Evolutionary conservation across 1,140 invertebrate genomes (phyloP).

Genomic region (Zaprionus capensis): DNA sequence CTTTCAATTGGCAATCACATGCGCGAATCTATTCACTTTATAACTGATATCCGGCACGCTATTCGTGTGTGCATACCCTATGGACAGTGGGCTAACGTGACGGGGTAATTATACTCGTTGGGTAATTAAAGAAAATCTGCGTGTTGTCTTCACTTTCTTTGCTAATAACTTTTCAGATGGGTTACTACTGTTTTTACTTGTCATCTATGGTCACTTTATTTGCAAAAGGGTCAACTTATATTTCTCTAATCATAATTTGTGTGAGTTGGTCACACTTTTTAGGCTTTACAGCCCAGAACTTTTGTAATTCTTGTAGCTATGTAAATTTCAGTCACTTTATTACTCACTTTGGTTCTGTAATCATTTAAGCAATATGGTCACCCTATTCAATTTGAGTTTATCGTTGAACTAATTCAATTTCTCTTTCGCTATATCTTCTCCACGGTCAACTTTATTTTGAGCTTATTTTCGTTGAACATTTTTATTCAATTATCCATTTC

Average conservation of each 20-base stretch:
- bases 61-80: slow-evolving; percentile 22
- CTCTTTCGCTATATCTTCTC: not conserved
- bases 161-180: not conserved
- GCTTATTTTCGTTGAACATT: not conserved
- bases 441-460: not conserved
- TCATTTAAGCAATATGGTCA: no score
- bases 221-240: not conserved
- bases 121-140: slow-evolving; percentile 1
- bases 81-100: not conserved
- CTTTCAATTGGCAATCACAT: slow-evolving; percentile 48
- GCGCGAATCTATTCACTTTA: slow-evolving; percentile 34
- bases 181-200: not conserved
- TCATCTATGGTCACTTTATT: not conserved
- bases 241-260: not conserved
- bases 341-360: no score
- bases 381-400: no score
- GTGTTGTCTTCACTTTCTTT: slow-evolving; percentile 6
- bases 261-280: not conserved
- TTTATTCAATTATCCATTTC: not conserved
- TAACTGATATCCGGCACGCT: slow-evolving; percentile 45
- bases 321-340: no score
- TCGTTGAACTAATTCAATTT: not conserved
- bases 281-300: no score
- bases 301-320: no score
- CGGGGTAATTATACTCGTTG: not conserved